Conservation (phyloP, 2,888 invertebrate species). For the Calameuta pallipes region DNA sequence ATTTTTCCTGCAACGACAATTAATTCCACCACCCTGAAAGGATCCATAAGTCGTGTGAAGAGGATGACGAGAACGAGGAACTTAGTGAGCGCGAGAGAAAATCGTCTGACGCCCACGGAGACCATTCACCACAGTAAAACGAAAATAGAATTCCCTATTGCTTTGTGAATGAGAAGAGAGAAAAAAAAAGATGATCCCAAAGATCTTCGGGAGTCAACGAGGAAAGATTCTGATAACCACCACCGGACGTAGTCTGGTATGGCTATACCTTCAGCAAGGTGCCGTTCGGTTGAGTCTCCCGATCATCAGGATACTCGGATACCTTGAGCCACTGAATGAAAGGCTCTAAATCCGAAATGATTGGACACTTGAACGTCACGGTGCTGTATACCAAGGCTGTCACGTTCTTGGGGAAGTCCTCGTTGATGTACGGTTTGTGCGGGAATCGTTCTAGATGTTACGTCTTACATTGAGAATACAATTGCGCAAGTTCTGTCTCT, state of each 20-base stretch:
- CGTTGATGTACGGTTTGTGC: constrained; percentile 85
- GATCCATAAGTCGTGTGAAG: no score
- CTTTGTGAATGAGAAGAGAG: neutral
- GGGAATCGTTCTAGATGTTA: constrained; percentile 79
- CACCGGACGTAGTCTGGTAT: constrained; percentile 12
- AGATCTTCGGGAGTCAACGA: neutral
- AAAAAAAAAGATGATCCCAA: neutral
- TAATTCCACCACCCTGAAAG: no score
- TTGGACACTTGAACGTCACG: constrained; percentile 80
- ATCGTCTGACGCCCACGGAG: neutral
- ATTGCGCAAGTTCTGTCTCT: neutral
- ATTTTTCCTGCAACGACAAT: no score
- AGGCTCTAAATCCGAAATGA: constrained; percentile 84
- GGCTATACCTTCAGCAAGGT: constrained; percentile 65
- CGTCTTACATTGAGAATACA: constrained; percentile 5
- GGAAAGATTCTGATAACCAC: neutral
- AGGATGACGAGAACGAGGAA: no score
- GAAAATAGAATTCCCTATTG: neutral
- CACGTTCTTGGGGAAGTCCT: constrained; percentile 83
- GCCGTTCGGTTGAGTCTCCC: constrained; percentile 60
- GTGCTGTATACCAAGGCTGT: constrained; percentile 81
- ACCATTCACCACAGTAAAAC: neutral
- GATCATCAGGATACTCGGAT: constrained; percentile 57
- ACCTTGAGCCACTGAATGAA: constrained; percentile 82
- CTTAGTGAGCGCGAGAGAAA: neutral